A percentile compares a stretch with the other conserved stretches of the same genome.
These are phyloP conservation scores for Nomada goodeniana DNA, from an alignment of 2,888 invertebrate genomes.

Conservation along the genomic window DNA sequence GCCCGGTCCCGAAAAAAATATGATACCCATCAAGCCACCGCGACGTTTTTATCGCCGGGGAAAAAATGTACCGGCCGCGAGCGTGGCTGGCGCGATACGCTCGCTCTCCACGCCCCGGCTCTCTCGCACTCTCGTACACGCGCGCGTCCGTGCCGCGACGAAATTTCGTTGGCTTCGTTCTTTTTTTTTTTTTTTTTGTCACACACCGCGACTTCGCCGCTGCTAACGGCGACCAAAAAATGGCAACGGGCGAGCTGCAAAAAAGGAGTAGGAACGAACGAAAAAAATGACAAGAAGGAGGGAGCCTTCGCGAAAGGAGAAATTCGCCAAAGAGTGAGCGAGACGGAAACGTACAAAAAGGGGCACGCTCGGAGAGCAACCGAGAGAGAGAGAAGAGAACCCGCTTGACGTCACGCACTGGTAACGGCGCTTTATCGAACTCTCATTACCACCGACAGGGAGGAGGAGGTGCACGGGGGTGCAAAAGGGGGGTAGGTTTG, in stretches of 20 bases:
- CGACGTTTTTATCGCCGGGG: conserved; percentile 69
- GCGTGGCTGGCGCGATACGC: conserved; percentile 11
- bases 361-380: background rate
- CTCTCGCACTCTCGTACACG: background rate
- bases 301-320: background rate
- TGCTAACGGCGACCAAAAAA: conserved; percentile 66
- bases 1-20: conserved; percentile 59
- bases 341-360: conserved; percentile 5
- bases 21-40: conserved; percentile 67
- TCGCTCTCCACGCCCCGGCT: background rate
- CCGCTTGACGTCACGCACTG: conserved; percentile 81
- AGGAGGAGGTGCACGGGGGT: conserved; percentile 53
- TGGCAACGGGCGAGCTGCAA: conserved; percentile 50
- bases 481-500: conserved; percentile 69
- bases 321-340: conserved; percentile 11
- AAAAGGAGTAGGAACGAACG: background rate
- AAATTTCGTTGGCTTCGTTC: conserved; percentile 65
- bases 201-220: conserved; percentile 61
- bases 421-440: conserved; percentile 84
- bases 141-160: conserved; percentile 42
- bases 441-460: conserved; percentile 82
- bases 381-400: conserved; percentile 56
- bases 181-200: conserved; percentile 62
- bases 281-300: conserved; percentile 54
- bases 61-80: conserved; percentile 60